A percentile compares a stretch with the other conserved stretches of the same genome.
phyloP scores from a whole-genome alignment of 2,797 vertebrate species.

The Podarcis lilfordi region DNA sequence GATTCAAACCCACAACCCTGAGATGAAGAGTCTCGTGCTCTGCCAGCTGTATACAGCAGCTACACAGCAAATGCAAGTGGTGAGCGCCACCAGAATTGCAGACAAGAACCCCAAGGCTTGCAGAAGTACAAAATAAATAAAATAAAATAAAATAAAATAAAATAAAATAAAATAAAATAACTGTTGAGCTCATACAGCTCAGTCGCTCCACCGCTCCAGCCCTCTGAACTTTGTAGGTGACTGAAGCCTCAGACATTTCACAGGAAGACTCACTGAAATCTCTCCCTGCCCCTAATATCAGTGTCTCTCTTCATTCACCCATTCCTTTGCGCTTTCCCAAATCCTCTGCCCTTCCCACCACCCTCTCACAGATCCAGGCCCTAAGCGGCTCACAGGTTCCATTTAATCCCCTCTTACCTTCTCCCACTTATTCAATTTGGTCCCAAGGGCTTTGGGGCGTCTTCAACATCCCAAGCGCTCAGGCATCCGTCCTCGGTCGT shows the following conservation, averaged over 20 bases:
- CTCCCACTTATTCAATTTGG: background rate
- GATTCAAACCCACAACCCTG: no score
- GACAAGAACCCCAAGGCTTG: background rate
- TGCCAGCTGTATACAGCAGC: no score
- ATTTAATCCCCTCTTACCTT: background rate
- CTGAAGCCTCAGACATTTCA: no score
- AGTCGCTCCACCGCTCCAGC: no score
- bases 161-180: background rate
- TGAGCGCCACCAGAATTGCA: background rate
- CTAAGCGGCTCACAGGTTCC: no score
- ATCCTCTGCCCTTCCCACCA: background rate
- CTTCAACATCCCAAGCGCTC: background rate
- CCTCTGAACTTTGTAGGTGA: no score
- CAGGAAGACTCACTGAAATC: no score
- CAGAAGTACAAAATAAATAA: background rate
- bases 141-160: background rate
- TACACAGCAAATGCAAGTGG: background rate
- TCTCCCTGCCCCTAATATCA: background rate
- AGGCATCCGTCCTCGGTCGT: background rate
- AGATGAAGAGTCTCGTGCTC: no score
- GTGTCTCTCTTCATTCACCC: background rate
- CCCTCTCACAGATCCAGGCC: no score
- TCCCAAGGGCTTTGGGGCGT: background rate
- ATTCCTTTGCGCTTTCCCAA: background rate
- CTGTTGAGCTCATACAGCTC: background rate